Percentiles rank a stretch among this genome's conserved stretches.
These are phyloP conservation scores for Cremastinae sp. DNA, from an alignment of 2,888 invertebrate genomes.

Conservation along the genomic window DNA sequence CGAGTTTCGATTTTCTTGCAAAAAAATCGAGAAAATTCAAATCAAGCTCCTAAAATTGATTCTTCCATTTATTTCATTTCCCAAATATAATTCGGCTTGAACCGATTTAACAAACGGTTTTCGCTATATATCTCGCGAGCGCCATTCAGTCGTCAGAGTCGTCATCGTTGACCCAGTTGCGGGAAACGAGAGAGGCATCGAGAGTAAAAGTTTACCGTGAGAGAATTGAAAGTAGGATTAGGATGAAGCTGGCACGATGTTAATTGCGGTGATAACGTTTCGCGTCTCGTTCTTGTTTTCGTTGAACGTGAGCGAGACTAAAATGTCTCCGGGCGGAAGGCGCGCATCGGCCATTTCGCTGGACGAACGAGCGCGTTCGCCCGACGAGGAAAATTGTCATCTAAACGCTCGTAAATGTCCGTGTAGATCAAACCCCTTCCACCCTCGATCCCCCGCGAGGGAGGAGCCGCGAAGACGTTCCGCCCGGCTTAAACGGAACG, in stretches of 20 bases:
- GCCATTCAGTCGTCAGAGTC: slow-evolving; percentile 33
- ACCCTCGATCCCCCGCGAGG: slow-evolving; percentile 46
- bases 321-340: slow-evolving; percentile 23
- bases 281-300: slow-evolving; percentile 34
- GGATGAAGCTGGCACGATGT: slow-evolving; percentile 54
- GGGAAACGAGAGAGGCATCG: slow-evolving; percentile 9
- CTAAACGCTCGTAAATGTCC: slow-evolving; percentile 70
- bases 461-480: slow-evolving; percentile 28
- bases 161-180: slow-evolving; percentile 39
- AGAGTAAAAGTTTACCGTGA: slow-evolving; percentile 33
- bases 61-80: too few relatives aligned
- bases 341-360: slow-evolving; percentile 52
- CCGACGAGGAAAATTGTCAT: slow-evolving; percentile 67
- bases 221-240: slow-evolving; percentile 52
- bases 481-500: slow-evolving; percentile 31
- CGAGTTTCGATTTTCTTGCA: slow-evolving; percentile 6
- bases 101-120: too few relatives aligned
- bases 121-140: too few relatives aligned
- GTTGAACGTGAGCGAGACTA: slow-evolving; percentile 21
- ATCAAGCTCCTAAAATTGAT: slow-evolving; percentile 24
- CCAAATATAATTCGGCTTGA: too few relatives aligned
- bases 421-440: slow-evolving; percentile 69
- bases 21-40: slow-evolving; percentile 30
- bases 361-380: slow-evolving; percentile 61
- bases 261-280: slow-evolving; percentile 54